Percentiles rank a stretch among this genome's conserved stretches.
Conservation (phyloP, 1,140 invertebrate genomes). For the Drosophila bocqueti region DNA sequence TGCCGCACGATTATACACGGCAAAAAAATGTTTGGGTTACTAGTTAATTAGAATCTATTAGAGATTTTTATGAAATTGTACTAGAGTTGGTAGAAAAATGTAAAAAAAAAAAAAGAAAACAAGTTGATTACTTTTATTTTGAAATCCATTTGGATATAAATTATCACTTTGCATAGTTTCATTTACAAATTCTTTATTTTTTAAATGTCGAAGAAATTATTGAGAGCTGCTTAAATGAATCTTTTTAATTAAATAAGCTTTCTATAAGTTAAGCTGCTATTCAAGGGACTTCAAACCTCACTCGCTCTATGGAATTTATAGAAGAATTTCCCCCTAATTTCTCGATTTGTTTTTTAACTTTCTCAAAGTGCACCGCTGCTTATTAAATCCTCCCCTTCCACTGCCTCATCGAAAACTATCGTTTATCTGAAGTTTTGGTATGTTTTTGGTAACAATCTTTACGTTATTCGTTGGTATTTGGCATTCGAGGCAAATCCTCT, state of each 20-base stretch:
- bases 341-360: not conserved
- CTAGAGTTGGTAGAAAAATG: no score
- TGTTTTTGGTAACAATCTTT: slow-evolving; percentile 43
- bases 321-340: not conserved
- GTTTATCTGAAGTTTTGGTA: slow-evolving; percentile 35
- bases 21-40: not conserved
- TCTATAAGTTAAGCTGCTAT: not conserved
- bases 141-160: not conserved
- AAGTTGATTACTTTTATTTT: not conserved
- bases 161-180: not conserved
- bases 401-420: slow-evolving; percentile 16
- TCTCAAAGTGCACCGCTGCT: not conserved
- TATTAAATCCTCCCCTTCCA: slow-evolving; percentile 3
- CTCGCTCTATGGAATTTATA: no score
- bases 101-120: not conserved
- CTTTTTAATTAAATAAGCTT: not conserved
- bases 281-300: not conserved
- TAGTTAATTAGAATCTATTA: not conserved
- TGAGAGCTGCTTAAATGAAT: not conserved
- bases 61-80: not conserved
- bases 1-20: slow-evolving; percentile 25
- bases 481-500: slow-evolving; percentile 30
- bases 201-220: not conserved
- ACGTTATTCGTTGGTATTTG: slow-evolving; percentile 41
- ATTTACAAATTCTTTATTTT: not conserved